Base-by-base conservation (phyloP, 2,888 invertebrate genomes). In the Ischnura elegans region DNA sequence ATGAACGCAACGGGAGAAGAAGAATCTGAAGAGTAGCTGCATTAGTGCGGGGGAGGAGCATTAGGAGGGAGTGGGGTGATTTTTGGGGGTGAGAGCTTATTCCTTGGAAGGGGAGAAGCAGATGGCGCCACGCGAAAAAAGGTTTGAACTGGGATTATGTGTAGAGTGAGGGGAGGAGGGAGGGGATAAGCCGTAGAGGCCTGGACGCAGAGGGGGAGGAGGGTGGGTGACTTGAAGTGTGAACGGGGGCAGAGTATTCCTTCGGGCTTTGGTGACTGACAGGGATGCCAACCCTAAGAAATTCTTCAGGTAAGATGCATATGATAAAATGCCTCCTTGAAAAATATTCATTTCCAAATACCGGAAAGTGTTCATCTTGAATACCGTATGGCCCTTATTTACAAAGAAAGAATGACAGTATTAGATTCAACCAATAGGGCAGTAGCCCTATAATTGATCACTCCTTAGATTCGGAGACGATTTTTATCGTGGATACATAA, bases 111-210 rank as follows among this genome's bases (percentile, higher is more conserved):
- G 19, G 16, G 36, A 36, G 36, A 76, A 76, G 76, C 76, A 76
- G 76, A 76, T 76, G 76, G 76, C 76, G 76, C 76, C 76, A 76
- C 36, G 10, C 76, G 76, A 76, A 51, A n/a, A n/a, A n/a, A 25
- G 76, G 76, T 76, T 76, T 76, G 76, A 76, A 76, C 76, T 76
- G 36, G 76, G 76, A 76, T 76, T 76, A 76, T 76, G 36, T 36
- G 76, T 10, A 25, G 36, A 2, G 76, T 36, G 36, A 4, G 76
- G 21, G 2, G 10, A 36, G 36, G 36, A 36, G 10, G 36, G 61
- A 25, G 10, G 5, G 16, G 36, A 25, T 2, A 76, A 36, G 66
- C 66, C 16, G 66, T 16, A n/a, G 36, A 76, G 76, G 25, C 76
- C 36, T 76, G 76, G 76, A 36, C 76, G 76, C 8, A 16, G 61